These are phyloP conservation scores for Lepidonotus clava DNA, from an alignment of 2,888 invertebrate genomes.

Conservation along the genomic window DNA sequence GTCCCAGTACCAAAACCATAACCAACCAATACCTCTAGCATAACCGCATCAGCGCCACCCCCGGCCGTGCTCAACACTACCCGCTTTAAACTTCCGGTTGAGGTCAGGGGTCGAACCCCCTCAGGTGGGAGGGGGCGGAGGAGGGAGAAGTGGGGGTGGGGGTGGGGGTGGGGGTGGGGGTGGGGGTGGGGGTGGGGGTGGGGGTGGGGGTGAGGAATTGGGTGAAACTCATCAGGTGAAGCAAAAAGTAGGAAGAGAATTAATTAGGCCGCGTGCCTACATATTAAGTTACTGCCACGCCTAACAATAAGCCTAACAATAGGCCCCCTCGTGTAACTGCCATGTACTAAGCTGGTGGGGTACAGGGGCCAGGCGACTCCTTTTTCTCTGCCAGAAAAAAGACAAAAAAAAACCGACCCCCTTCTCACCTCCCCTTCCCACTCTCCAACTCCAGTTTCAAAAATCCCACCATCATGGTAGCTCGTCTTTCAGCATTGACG, in stretches of 20 bases:
- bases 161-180: not conserved
- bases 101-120: too few relatives aligned
- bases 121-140: too few relatives aligned
- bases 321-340: not conserved
- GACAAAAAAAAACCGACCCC: too few relatives aligned
- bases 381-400: not conserved
- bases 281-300: slow-evolving; percentile 14
- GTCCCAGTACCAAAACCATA: too few relatives aligned
- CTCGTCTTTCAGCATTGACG: too few relatives aligned
- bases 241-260: slow-evolving; percentile 38
- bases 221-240: slow-evolving; percentile 31
- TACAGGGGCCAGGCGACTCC: not conserved
- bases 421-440: too few relatives aligned
- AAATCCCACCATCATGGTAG: too few relatives aligned
- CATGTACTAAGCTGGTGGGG: not conserved
- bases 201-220: not conserved
- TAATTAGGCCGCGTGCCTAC: slow-evolving; percentile 39
- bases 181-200: not conserved
- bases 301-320: not conserved
- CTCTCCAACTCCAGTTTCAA: too few relatives aligned
- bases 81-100: too few relatives aligned
- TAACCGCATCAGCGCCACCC: too few relatives aligned
- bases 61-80: too few relatives aligned
- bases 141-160: not conserved
- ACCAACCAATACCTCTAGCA: too few relatives aligned